These are phyloP conservation scores for Vipera ursinii DNA, from an alignment of 2,797 vertebrate species.

Conservation along the genomic window DNA sequence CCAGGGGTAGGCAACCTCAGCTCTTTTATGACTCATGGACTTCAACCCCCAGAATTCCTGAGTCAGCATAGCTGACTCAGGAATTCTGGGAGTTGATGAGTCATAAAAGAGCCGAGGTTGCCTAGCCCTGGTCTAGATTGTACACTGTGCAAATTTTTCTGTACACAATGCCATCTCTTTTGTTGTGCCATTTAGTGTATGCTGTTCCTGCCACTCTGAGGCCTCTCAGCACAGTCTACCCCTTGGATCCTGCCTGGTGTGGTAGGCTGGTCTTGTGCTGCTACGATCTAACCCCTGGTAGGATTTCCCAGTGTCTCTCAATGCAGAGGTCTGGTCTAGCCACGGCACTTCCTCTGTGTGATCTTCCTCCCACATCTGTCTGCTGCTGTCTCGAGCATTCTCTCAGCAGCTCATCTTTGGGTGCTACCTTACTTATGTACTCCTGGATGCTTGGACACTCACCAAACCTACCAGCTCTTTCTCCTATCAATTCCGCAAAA, in stretches of 20 bases:
- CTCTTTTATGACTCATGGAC: no score
- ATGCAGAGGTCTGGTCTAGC: background rate
- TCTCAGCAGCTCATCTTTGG: background rate
- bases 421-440: background rate
- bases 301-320: background rate
- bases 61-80: no score
- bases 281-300: background rate
- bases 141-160: background rate
- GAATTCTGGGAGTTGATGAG: no score
- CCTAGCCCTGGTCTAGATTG: no score
- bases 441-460: background rate
- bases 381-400: background rate
- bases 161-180: background rate
- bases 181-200: background rate
- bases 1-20: no score
- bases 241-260: background rate
- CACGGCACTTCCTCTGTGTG: background rate
- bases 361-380: background rate
- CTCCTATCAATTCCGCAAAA: background rate
- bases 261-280: background rate
- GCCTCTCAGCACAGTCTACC: background rate
- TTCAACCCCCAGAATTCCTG: no score
- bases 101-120: no score
- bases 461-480: background rate
- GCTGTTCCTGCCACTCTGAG: background rate